Conservation (phyloP, 2,113 vertebrate species). For the Myxocyprinus asiaticus region DNA sequence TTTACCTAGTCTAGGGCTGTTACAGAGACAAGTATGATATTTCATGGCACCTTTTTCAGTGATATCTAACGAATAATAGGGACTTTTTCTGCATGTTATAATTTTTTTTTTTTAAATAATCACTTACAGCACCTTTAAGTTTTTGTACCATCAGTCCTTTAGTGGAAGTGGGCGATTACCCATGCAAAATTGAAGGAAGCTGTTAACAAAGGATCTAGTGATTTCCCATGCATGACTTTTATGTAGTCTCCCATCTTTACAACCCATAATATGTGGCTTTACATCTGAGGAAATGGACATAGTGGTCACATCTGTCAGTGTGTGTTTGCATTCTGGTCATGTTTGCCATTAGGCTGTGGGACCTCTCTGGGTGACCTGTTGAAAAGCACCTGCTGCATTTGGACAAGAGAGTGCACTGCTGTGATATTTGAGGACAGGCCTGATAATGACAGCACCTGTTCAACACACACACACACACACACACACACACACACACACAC, state of each 20-base stretch:
- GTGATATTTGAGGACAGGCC: constrained; percentile 33
- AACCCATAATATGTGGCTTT: background rate
- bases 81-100: no score
- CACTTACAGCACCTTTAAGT: no score
- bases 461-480: background rate
- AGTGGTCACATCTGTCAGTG: constrained; percentile 36
- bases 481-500: background rate
- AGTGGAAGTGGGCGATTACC: background rate
- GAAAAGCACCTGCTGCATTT: constrained; percentile 55
- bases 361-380: constrained; percentile 50
- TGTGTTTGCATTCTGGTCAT: constrained; percentile 44
- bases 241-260: constrained; percentile 13
- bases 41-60: no score
- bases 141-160: background rate
- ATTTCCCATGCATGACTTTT: background rate
- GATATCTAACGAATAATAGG: no score
- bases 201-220: background rate
- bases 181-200: background rate
- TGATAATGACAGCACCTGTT: constrained; percentile 47
- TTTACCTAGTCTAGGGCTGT: no score
- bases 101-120: no score
- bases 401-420: constrained; percentile 37
- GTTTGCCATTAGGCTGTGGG: constrained; percentile 46
- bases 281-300: constrained; percentile 31
- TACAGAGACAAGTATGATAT: no score